Evolutionary conservation across 2,797 vertebrate species (phyloP).

Genomic region (Onychomys arenicola): DNA sequence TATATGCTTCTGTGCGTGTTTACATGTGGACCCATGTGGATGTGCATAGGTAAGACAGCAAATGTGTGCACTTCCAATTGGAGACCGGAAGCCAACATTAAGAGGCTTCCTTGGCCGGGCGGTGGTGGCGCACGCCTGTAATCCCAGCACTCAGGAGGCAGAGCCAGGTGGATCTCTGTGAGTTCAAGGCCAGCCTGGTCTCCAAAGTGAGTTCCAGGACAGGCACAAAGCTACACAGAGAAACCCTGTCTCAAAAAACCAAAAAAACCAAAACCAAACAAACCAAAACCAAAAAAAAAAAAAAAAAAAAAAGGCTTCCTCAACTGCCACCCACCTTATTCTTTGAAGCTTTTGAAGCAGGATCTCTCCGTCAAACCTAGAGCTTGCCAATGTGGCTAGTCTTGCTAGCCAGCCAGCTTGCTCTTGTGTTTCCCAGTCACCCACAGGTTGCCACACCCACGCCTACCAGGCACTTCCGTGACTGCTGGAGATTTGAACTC

Average conservation of each 20-base stretch:
- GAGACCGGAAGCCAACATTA: neutral
- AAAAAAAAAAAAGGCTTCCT: no score
- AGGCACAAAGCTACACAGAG: no score
- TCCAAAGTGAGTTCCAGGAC: no score
- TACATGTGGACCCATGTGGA: neutral
- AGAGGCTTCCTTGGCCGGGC: neutral
- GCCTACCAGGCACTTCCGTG: neutral
- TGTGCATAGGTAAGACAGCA: neutral
- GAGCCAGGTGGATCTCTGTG: no score
- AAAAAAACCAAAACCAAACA: no score
- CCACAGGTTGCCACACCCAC: neutral
- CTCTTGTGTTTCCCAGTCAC: neutral
- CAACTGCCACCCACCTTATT: neutral
- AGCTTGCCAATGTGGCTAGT: neutral
- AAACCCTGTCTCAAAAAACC: no score
- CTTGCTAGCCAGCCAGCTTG: neutral
- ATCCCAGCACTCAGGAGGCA: no score
- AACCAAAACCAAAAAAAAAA: no score
- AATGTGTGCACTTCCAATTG: neutral
- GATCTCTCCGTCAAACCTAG: neutral
- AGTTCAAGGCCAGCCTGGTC: no score
- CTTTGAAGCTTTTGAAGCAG: neutral
- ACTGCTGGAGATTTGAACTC: neutral
- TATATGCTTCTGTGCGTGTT: neutral
- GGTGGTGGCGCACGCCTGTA: no score